phyloP scores from a whole-genome alignment of 1,140 invertebrate genomes.

The Listronotus bonariensis region DNA sequence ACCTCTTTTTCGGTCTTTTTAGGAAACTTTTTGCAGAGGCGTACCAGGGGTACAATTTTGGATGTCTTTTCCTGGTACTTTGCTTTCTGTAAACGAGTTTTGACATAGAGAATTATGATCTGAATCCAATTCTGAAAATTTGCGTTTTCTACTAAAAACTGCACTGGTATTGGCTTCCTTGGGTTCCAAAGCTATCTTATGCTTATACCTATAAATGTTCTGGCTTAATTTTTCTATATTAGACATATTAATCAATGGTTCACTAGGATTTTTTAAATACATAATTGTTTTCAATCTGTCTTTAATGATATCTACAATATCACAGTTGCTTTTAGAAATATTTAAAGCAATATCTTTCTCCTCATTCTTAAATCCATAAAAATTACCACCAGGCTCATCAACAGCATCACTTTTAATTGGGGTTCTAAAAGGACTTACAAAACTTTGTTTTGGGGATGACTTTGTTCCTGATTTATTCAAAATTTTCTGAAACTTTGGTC shows the following conservation, averaged over 20 bases:
- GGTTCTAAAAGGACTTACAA: conserved; percentile 18
- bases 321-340: conserved; percentile 5
- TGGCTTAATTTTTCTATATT: conserved; percentile 8
- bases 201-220: neutral
- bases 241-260: neutral
- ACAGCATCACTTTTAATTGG: conserved; percentile 25
- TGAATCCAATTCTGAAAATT: conserved; percentile 18
- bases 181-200: neutral
- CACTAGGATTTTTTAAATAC: neutral
- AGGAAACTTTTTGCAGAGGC: conserved; percentile 19
- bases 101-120: conserved; percentile 8
- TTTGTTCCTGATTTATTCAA: neutral
- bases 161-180: neutral
- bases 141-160: conserved; percentile 5
- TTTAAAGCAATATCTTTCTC: neutral
- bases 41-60: neutral
- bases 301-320: conserved; percentile 8
- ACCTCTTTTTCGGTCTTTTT: conserved; percentile 27
- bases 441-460: neutral
- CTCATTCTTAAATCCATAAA: conserved; percentile 1
- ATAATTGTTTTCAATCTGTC: conserved; percentile 7
- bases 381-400: conserved; percentile 41
- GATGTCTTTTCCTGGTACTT: conserved; percentile 1
- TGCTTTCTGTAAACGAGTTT: neutral
- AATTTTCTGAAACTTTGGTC: too few relatives aligned